phyloP scores from a whole-genome alignment of 2,113 vertebrate species.

The Oncorhynchus mykiss region DNA sequence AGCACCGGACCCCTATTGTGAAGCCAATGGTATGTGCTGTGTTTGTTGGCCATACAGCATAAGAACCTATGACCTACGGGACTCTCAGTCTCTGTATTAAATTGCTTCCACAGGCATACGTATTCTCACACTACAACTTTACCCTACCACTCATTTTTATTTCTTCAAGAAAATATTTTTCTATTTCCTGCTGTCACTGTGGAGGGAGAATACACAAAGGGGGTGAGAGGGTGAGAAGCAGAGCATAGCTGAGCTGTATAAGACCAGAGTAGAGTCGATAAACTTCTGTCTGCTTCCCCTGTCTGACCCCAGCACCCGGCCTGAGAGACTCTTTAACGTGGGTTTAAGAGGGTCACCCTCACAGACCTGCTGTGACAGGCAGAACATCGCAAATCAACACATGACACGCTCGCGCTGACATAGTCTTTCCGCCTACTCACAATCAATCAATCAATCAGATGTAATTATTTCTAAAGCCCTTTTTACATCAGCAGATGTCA shows the following conservation, averaged over 20 bases:
- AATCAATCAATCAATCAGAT: no score
- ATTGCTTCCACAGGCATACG: constrained; percentile 17
- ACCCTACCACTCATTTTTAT: not conserved
- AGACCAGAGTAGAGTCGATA: not conserved
- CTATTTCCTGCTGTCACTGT: not conserved
- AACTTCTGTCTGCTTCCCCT: not conserved
- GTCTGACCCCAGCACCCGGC: not conserved
- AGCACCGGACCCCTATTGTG: constrained; percentile 33
- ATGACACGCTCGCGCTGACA: not conserved
- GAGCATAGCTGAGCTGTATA: not conserved
- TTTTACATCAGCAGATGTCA: not conserved
- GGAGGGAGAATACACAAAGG: not conserved
- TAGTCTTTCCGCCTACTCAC: no score
- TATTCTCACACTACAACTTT: not conserved
- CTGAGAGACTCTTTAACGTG: constrained; percentile 3
- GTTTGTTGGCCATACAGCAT: not conserved
- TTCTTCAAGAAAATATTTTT: not conserved
- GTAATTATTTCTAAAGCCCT: no score
- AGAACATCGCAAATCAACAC: constrained; percentile 7
- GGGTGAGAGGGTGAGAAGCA: not conserved
- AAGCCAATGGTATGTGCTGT: constrained; percentile 52
- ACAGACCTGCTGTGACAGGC: not conserved
- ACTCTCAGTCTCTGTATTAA: constrained; percentile 1
- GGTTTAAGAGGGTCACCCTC: constrained; percentile 12
- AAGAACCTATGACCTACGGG: not conserved